Conservation (phyloP, 2,888 invertebrate species). For the Subacronicta megacephala region DNA sequence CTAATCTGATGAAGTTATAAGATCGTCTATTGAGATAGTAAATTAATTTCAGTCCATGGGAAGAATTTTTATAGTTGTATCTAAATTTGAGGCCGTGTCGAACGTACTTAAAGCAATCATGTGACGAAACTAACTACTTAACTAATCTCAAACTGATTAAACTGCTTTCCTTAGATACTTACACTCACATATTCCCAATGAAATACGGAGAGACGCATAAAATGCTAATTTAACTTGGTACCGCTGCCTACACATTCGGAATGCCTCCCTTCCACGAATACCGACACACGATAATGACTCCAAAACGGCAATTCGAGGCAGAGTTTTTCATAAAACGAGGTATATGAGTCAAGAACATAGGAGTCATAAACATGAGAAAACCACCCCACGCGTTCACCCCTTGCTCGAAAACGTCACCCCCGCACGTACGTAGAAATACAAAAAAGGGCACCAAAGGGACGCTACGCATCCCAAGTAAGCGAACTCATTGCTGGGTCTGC, state of each 20-base stretch:
- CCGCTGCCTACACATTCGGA: conserved; percentile 60
- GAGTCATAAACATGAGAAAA: conserved; percentile 82
- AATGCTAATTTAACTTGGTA: conserved; percentile 68
- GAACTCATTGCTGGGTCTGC: conserved; percentile 87
- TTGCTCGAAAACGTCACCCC: conserved; percentile 89
- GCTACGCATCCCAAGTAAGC: conserved; percentile 87
- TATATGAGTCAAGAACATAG: conserved; percentile 87
- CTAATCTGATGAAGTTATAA: conserved; percentile 49
- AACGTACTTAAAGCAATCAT: conserved; percentile 56
- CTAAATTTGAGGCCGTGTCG: conserved; percentile 54
- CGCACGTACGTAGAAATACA: conserved; percentile 86
- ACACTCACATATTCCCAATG: conserved; percentile 53
- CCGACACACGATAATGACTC: conserved; percentile 77
- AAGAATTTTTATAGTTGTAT: conserved; percentile 57
- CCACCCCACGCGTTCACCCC: conserved; percentile 87
- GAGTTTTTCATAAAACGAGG: conserved; percentile 86
- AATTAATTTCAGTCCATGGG: conserved; percentile 55
- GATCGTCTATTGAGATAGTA: conserved; percentile 52
- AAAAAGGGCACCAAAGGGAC: conserved; percentile 87
- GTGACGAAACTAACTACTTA: conserved; percentile 56
- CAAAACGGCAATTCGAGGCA: conserved; percentile 79
- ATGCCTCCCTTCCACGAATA: conserved; percentile 67
- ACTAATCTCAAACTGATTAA: conserved; percentile 60
- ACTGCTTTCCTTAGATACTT: conserved; percentile 54
- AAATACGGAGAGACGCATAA: conserved; percentile 60